Conservation (phyloP, 2,797 vertebrate species). For the Amazona ochrocephala region DNA sequence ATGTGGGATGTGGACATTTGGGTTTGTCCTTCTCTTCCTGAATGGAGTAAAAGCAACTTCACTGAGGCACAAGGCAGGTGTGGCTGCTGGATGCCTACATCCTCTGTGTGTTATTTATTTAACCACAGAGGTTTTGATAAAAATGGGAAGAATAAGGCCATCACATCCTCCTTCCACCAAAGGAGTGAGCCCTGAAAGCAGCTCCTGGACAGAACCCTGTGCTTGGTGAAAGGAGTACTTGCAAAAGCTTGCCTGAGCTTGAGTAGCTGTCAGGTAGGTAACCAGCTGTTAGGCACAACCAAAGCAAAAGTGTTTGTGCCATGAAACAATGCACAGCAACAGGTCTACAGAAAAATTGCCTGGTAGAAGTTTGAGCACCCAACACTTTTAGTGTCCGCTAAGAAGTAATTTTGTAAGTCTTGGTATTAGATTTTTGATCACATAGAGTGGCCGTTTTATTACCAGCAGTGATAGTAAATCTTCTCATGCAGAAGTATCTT, state of each 20-base stretch:
- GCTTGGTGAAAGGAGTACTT: neutral
- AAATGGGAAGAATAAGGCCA: neutral
- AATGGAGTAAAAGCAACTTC: neutral
- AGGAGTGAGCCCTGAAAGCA: neutral
- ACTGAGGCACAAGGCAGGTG: neutral
- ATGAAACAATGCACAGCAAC: neutral
- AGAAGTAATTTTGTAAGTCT: neutral
- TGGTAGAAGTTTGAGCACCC: neutral
- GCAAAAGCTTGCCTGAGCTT: neutral
- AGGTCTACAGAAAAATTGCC: neutral
- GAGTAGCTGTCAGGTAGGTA: neutral
- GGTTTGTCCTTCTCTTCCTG: neutral
- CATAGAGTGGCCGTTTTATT: neutral
- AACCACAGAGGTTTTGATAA: neutral
- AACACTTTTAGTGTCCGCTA: neutral
- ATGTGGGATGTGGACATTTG: neutral
- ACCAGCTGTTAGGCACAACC: neutral
- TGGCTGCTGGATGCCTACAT: neutral
- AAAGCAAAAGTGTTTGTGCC: neutral
- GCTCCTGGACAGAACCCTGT: neutral
- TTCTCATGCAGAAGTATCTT: neutral
- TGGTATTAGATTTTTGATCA: neutral
- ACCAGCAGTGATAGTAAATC: neutral
- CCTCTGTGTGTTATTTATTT: neutral
- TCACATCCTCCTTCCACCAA: neutral